Evolutionary conservation across 2,113 vertebrate genomes (phyloP), one percentile per base, ranked within the genome.

Genomic region (Alces alces): DNA sequence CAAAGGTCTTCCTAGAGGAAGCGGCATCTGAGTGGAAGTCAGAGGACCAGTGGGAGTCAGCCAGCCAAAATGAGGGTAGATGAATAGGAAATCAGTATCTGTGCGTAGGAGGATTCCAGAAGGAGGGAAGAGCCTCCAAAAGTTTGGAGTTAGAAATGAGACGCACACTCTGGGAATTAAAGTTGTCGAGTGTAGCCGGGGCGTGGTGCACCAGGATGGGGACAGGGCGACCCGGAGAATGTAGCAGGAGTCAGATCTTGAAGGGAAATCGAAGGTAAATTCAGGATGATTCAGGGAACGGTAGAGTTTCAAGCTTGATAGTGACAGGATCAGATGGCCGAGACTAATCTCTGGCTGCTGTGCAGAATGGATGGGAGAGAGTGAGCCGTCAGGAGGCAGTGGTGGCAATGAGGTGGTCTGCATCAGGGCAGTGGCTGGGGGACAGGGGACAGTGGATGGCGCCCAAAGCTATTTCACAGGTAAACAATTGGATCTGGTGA

Each of bases 1-100:
- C 70, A 54, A 36, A 13, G 16, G 17, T 86, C 84, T 92, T 91
- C 27, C 54, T 23, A 33, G 61, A 92, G 73, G 36, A 89, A 47
- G 78, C 9, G 23, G 16, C n/a, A 50, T 47, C 82, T 85, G 30
- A 36, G 45, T 50, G 45, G 17, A 64, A 89, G 60, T 60, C 33
- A 45, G 89, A 82, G 52, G 64, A 45, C 45, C 61, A 57, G 13
- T 7, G 66, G 39, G 78, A 83, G 76, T 78, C 50, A 61, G 86
- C 43, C 66, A 88, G 4, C 50, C 8, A 5, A 7, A 0, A 1
- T 17, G 54, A 88, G 43, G 55, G 30, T 27, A 5, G 28, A 52
- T 47, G 25, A 66, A 33, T 10, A 45, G 16, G 39, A 47, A 30
- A 12, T 47, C n/a, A 15, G 21, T 12, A 0, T 76, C n/a, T 57